Evolutionary conservation across 2,113 vertebrate species (phyloP), one percentile per base, ranked within the genome.

Genomic region (Heloderma charlesbogerti): DNA sequence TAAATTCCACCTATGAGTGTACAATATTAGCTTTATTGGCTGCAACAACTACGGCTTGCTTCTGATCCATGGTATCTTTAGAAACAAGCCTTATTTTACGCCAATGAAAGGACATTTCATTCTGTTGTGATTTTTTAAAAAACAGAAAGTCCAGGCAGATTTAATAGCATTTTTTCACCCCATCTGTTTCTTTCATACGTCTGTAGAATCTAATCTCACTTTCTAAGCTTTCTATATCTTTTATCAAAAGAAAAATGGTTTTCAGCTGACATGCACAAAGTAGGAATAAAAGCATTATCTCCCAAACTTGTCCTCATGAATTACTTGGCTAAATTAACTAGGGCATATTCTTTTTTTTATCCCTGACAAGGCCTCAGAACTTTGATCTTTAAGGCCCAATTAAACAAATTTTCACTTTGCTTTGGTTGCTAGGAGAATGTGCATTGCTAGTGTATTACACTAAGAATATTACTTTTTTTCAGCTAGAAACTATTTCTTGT

Each of bases 31-130:
- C 86, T 89, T 88, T 74, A 89, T 27, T 63, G 78, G 25, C 66
- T 86, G 51, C 85, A 89, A 74, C 51, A 43, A 66, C 80, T 87
- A 40, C 20, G 22, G 54, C 84, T 63, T 77, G 69, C 9, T 88
- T 93, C 90, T 95, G 88, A 94, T 89, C 91, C 84, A 45, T 0
- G 0, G 4, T 72, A 91, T 15, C 91, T 75, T 66, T 15, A 54
- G 86, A 66, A 92, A 69, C 1, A 66, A 75, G 88, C 92, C 13
- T 29, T 22, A 45, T 88, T 90, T 83, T 57, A 77, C 92, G 90
- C 82, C 78, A 69, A 87, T 92, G 82, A 88, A 57, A 25, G 82
- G 74, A 81, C 91, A 78, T n/a, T 78, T 90, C 87, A 82, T 83
- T 31, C 31, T 51, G 92, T 91, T 1, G 18, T 92, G 34, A 93